Evolutionary conservation across 2,888 invertebrate species (phyloP).

Genomic region (Myopa tessellatipennis): DNA sequence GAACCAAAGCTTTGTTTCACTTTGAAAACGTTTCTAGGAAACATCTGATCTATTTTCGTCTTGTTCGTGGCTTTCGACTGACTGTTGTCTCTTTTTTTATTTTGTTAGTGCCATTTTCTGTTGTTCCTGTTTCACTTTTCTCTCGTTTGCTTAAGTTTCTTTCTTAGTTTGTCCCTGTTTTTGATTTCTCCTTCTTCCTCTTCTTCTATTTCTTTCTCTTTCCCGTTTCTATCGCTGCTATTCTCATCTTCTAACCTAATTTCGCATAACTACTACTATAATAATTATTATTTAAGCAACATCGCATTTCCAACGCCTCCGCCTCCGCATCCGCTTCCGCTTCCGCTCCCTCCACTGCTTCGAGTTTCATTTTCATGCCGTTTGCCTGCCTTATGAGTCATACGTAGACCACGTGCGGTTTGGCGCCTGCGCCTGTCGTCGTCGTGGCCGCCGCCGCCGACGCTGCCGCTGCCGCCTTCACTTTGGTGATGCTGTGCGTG

Average conservation of each 20-base stretch:
- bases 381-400: conserved; percentile 66
- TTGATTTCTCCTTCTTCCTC: conserved; percentile 14
- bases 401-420: conserved; percentile 67
- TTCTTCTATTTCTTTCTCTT: background rate
- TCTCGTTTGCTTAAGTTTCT: background rate
- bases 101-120: background rate
- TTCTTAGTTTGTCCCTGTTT: background rate
- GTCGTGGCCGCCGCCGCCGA: conserved; percentile 37
- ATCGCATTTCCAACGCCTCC: conserved; percentile 50
- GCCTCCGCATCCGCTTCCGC: conserved; percentile 56
- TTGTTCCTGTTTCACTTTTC: background rate
- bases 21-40: background rate
- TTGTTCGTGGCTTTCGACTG: background rate
- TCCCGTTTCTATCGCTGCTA: background rate
- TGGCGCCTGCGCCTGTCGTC: conserved; percentile 43
- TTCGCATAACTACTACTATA: conserved; percentile 52
- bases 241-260: conserved; percentile 47
- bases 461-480: conserved; percentile 40
- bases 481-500: conserved; percentile 64
- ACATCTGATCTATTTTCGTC: conserved; percentile 40
- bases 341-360: background rate
- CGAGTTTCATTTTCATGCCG: conserved; percentile 37
- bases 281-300: conserved; percentile 54
- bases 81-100: background rate
- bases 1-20: background rate